A percentile compares a stretch with the other conserved stretches of the same genome.
Conservation (phyloP, 64 coral and sea anemone genomes). For the Actinia tenebrosa region DNA sequence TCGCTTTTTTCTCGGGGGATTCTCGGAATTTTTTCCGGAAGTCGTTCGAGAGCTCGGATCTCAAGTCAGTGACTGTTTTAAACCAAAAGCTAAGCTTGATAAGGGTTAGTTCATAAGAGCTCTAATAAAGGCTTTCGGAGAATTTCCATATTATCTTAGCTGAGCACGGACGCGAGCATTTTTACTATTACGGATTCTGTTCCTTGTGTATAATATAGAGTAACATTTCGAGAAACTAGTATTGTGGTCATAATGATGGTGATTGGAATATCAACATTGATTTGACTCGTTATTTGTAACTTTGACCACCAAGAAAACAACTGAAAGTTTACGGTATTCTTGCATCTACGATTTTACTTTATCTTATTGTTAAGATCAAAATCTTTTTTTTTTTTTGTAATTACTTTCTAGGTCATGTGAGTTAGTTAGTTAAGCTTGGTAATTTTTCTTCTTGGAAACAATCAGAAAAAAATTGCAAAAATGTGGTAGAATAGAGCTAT, state of each 20-base stretch:
- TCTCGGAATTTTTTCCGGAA: constrained; percentile 16
- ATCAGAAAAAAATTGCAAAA: constrained; percentile 6
- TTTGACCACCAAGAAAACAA: background rate
- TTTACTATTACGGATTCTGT: background rate
- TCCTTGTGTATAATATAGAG: background rate
- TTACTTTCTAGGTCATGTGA: background rate
- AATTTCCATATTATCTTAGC: background rate
- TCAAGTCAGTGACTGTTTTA: background rate
- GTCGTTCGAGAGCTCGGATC: background rate
- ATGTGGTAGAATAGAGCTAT: background rate
- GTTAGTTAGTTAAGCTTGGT: constrained; percentile 7
- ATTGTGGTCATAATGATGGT: background rate
- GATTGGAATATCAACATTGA: background rate
- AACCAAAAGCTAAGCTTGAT: background rate
- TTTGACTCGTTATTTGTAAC: background rate
- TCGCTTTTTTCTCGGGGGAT: background rate
- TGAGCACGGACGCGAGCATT: background rate
- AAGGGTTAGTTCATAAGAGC: background rate
- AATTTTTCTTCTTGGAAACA: background rate
- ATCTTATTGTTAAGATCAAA: constrained; percentile 16
- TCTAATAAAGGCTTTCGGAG: background rate
- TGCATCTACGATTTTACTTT: background rate
- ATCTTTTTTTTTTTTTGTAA: background rate
- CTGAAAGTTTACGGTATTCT: background rate
- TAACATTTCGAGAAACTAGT: background rate